Evolutionary conservation across 2,113 vertebrate genomes (phyloP).

Genomic region (Galemys pyrenaicus): DNA sequence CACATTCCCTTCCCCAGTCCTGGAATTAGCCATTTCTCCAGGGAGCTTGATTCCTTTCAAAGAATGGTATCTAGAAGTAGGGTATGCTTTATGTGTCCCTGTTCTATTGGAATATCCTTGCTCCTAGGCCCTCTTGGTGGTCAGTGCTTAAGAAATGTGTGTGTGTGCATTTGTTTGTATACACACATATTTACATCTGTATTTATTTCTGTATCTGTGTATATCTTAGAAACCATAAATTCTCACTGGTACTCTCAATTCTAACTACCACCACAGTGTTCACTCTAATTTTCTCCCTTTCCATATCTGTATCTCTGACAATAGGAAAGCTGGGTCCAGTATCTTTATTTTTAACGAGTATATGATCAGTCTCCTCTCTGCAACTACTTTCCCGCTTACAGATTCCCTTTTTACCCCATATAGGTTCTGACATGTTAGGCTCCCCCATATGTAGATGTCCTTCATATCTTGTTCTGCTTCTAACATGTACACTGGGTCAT

Average conservation of each 20-base stretch:
- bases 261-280: neutral
- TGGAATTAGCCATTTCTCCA: neutral
- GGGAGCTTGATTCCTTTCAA: constrained; percentile 21
- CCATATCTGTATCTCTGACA: neutral
- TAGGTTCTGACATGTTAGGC: neutral
- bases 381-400: neutral
- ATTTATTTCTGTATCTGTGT: neutral
- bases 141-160: neutral
- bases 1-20: neutral
- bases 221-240: neutral
- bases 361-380: neutral
- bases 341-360: neutral
- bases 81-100: neutral
- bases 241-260: neutral
- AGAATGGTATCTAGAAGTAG: neutral
- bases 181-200: neutral
- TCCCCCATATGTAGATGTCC: neutral
- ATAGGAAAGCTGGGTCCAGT: neutral
- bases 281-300: constrained; percentile 22
- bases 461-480: neutral
- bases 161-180: neutral
- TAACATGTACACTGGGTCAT: neutral
- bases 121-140: neutral
- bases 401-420: neutral
- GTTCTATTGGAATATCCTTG: neutral